Evolutionary conservation across 2,888 invertebrate species (phyloP), one percentile per base, ranked within the genome.

Genomic region (Alentia gelatinosa): DNA sequence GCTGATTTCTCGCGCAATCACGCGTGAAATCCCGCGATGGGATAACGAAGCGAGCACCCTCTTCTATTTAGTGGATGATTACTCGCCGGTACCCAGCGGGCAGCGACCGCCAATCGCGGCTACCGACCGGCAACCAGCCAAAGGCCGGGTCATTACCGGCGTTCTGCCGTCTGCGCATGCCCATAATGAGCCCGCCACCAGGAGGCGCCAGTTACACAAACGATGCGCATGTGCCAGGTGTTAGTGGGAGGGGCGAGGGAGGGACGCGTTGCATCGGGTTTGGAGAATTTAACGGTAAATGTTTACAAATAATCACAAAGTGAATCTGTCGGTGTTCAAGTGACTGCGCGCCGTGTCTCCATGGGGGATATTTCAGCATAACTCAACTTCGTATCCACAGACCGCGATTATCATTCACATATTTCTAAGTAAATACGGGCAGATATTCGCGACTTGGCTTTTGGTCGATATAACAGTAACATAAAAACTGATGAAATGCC

Each of bases 51-150:
- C 86, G 42, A 23, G 33, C 3, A 12, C 42, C 50, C 86, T 30
- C 86, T 42, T 86, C 86, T 86, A 86, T 50, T 86, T 86, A 86
- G 86, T 42, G 50, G 86, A 47, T 86, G 47, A 86, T 86, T 86
- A 86, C 86, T 23, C 33, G 30, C n/a, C 15, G 86, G 47, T 50
- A 23, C 86, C 47, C 86, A 33, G 26, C 33, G 47, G 15, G 86
- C 47, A 33, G 26, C 42, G 26, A 4, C 9, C 79, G 9, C 37
- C 79, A 35, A 39, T 35, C 35, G 33, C 39, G 15, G 1, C 3
- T 19, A 79, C 79, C 35, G 37, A 39, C 37, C 37, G 79, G 39
- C 37, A 79, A 79, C 79, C 39, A 79, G 39, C 39, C 37, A 35
- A 79, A 79, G 79, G 79, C 79, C 39, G 3, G 23, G 79, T 79